Base-by-base conservation (phyloP, 2,113 vertebrate genomes). In the Formicarius rufipectus region DNA sequence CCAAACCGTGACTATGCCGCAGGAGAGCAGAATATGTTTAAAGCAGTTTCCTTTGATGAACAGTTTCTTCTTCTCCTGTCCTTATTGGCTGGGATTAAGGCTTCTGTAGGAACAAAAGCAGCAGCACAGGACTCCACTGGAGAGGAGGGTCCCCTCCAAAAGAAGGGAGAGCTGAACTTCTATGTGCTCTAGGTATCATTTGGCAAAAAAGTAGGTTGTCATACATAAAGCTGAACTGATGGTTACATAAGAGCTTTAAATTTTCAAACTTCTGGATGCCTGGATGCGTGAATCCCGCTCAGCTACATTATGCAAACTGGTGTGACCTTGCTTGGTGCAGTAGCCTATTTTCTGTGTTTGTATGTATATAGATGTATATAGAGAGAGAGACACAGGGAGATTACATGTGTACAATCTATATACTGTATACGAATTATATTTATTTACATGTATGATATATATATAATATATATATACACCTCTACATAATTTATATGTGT, bases 1-100 rank as follows among this genome's bases (percentile, higher is more conserved):
- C 90, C 78, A 94, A 95, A 80, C 40, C 23, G 8, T 92, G 87
- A 89, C 83, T 81, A 5, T 78, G 69, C 84, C 88, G 84, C 69
- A 89, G 84, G 80, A 93, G 45, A 74, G 82, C 4, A 90, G 68
- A 93, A 88, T 60, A 92, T 25, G 62, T 84, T 92, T 80, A 92
- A 81, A 95, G 39, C 12, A 80, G 45, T 93, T 91, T 91, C 84
- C 44, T 96, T 87, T 94, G 91, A 92, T 72, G 68, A n/a, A 84
- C 37, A 44, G 12, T 73, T 94, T 81, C 49, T 77, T 90, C 64
- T 91, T 45, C 52, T 94, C 42, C 67, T 77, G 33, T 47, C 33
- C 56, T 94, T 90, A 33, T 76, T 81, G 74, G 10, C 42, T 85
- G 35, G 24, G n/a, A 90, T 91, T 90, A 83, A 90, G 47, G 6